Base-by-base conservation (phyloP, 1,140 invertebrate genomes). In the Psilanteris sp. region DNA sequence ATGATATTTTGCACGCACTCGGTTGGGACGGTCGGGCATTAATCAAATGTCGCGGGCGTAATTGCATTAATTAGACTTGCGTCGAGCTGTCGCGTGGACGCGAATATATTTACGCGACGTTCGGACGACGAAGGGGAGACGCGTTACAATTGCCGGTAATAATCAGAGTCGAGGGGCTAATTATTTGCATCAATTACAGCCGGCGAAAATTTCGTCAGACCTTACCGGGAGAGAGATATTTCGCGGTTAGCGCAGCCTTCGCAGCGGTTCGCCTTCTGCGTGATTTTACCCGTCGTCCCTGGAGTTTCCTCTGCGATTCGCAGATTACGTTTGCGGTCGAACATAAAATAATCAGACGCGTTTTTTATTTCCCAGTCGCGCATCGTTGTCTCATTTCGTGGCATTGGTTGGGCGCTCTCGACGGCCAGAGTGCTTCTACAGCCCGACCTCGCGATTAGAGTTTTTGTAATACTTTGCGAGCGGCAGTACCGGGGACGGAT, bases 381-480 rank as follows among this genome's bases (percentile, higher is more conserved):
- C n/a, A n/a, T n/a, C n/a, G n/a, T n/a, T n/a, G n/a, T n/a, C n/a
- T n/a, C n/a, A n/a, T n/a, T n/a, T n/a, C n/a, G n/a, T n/a, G n/a
- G n/a, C n/a, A n/a, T n/a, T n/a, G n/a, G n/a, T n/a, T n/a, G n/a
- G n/a, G n/a, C n/a, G n/a, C n/a, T n/a, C n/a, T n/a, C n/a, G n/a
- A n/a, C n/a, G n/a, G n/a, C n/a, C n/a, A n/a, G 41, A 52, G 48
- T 46, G 64, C 50, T 77, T 81, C 79, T 79, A 80, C 54, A 72
- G 59, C 72, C 59, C 43, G 48, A 31, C 59, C 46, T 52, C 15
- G 72, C 78, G 78, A 82, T 82, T 80, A 79, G 77, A 74, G 78
- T 81, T 82, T 80, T 82, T 81, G 62, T 66, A 34, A 52, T 46
- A 24, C 27, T 31, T 50, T 50, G 9, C 44, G 43, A 48, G 46